A percentile compares a stretch with the other conserved stretches of the same genome.
These are phyloP conservation scores for Talpa occidentalis DNA, from an alignment of 2,113 vertebrate genomes.

Conservation along the genomic window DNA sequence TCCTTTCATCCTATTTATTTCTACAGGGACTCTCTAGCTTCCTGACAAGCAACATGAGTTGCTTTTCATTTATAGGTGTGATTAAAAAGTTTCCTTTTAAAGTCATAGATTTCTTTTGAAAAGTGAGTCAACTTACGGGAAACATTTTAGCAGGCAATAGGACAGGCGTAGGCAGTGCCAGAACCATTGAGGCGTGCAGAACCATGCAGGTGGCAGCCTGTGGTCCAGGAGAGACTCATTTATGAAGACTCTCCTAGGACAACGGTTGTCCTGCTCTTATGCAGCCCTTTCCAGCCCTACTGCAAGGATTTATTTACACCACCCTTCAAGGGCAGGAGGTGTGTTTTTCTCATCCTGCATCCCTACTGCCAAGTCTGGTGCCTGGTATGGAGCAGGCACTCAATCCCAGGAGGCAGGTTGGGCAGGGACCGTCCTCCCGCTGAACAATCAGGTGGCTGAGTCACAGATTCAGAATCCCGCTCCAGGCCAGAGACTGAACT, in stretches of 20 bases:
- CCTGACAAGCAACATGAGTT: neutral
- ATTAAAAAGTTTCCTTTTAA: neutral
- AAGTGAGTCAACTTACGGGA: neutral
- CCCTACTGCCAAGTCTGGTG: neutral
- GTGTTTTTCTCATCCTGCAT: neutral
- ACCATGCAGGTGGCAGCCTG: neutral
- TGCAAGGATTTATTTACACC: neutral
- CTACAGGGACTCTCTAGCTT: neutral
- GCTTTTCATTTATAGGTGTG: neutral
- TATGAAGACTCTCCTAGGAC: neutral
- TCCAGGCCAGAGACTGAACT: neutral
- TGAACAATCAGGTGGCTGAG: neutral
- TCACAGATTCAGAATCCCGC: neutral
- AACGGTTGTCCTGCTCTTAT: neutral
- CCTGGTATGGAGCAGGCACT: neutral
- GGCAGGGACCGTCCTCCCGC: neutral
- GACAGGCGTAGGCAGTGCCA: neutral
- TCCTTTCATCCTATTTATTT: neutral
- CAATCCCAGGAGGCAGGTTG: rapidly evolving
- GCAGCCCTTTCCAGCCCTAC: neutral
- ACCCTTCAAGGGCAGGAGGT: neutral
- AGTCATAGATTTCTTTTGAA: neutral
- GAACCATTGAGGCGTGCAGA: neutral
- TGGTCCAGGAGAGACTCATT: neutral
- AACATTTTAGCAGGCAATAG: neutral